Base-by-base conservation (phyloP, 2,888 invertebrate species). In the Acanthacorydalis orientalis region DNA sequence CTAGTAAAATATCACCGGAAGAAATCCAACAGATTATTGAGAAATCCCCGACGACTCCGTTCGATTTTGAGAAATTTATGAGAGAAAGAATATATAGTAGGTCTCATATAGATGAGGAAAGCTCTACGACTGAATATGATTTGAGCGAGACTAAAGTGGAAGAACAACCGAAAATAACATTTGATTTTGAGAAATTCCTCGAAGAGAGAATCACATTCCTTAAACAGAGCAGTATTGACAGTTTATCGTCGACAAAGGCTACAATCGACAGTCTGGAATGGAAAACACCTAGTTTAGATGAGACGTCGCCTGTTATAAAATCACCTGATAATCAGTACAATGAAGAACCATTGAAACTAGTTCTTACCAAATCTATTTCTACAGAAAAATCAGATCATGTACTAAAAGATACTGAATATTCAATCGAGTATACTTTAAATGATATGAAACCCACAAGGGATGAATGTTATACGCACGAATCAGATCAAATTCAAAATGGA, bases 121-220 rank as follows among this genome's bases (percentile, higher is more conserved):
- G 7, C 12, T n/a, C 9, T 38, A 15, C 12, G 15, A 38, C 12
- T 38, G 39, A 38, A 38, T 15, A 38, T 38, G 11, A 15, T 38
- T 12, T 10, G 15, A 8, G 12, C 8, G 12, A 38, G 39, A n/a
- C 39, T 9, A 15, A 38, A 23, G 3, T 38, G 8, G 8, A 38
- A 38, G 15, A 23, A 6, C 23, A 23, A 2, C 31, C 7, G 14
- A 41, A 41, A 41, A 23, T 23, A 44, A 10, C 15, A 9, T 59
- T 60, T 31, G 64, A 65, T 50, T 66, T 67, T 52, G 65, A 66
- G 52, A 57, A 57, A 39, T 67, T 65, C 52, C 53, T 66, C 23
- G 59, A 61, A 46, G 65, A 64, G 50, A 57, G 65, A 9, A 60
- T 66, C 1, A 59, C 59, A 51, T 56, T 56, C 53, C 54, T 64